Evolutionary conservation across 1,140 invertebrate species (phyloP).

Genomic region (Cotesia typhae): DNA sequence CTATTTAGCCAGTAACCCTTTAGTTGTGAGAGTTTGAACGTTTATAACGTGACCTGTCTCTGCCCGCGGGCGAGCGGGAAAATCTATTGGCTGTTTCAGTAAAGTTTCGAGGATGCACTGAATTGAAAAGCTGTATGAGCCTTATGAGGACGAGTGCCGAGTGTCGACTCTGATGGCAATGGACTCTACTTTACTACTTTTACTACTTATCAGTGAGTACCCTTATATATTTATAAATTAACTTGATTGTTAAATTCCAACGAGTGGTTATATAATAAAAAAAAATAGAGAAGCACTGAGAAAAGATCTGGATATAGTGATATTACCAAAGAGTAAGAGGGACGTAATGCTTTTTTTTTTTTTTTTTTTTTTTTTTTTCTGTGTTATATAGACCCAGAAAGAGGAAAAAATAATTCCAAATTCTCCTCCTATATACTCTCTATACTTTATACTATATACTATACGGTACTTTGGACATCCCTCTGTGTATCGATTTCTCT

Average conservation of each 20-base stretch:
- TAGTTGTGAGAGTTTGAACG: not conserved
- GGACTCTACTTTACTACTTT: constrained; percentile 55
- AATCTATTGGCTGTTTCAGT: constrained; percentile 49
- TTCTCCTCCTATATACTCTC: too few species aligned
- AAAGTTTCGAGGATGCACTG: constrained; percentile 60
- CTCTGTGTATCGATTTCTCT: constrained; percentile 62
- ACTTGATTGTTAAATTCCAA: not conserved
- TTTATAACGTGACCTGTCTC: constrained; percentile 31
- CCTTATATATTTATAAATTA: not conserved
- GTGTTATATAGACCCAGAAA: constrained; percentile 58
- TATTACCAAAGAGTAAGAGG: constrained; percentile 49
- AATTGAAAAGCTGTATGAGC: constrained; percentile 40
- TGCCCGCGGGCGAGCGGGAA: constrained; percentile 13
- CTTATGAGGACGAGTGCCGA: constrained; percentile 24
- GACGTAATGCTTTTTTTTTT: constrained; percentile 54
- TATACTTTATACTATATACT: too few species aligned
- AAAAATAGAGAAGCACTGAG: constrained; percentile 52
- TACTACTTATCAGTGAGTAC: constrained; percentile 58
- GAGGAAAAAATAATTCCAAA: not conserved
- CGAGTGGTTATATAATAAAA: constrained; percentile 2
- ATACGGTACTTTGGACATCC: constrained; percentile 37
- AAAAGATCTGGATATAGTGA: constrained; percentile 30
- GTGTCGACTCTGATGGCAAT: constrained; percentile 48
- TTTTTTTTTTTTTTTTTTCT: too few species aligned
- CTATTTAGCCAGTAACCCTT: not conserved